Evolutionary conservation across 2,797 vertebrate species (phyloP).

Genomic region (Chaenodraco wilsoni): DNA sequence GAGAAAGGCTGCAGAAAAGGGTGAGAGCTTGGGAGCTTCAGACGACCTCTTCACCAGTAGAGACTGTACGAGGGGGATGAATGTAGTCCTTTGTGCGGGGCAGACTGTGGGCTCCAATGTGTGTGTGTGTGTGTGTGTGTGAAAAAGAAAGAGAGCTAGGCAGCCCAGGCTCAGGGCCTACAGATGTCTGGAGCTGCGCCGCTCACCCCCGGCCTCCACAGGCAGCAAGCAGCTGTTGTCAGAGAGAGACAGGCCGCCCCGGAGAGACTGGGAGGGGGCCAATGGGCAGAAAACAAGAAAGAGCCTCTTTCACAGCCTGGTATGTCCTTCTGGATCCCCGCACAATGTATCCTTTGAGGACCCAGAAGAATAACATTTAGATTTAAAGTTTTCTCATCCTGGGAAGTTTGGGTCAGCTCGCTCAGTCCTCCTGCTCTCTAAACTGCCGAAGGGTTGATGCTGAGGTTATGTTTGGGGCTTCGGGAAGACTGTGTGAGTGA

Average conservation of each 20-base stretch:
- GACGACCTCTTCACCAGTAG: conserved; percentile 79
- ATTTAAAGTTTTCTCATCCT: conserved; percentile 87
- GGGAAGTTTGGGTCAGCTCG: conserved; percentile 79
- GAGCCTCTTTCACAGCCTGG: conserved; percentile 86
- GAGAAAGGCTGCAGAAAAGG: conserved; percentile 54
- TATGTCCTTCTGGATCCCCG: conserved; percentile 86
- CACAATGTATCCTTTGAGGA: conserved; percentile 89
- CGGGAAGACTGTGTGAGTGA: conserved; percentile 7
- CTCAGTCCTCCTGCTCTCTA: conserved; percentile 64
- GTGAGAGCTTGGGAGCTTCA: conserved; percentile 73
- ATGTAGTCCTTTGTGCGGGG: conserved; percentile 83
- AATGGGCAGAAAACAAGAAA: conserved; percentile 85
- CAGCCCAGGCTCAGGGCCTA: conserved; percentile 78
- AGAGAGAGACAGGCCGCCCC: conserved; percentile 81
- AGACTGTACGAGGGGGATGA: conserved; percentile 80
- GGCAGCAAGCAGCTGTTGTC: conserved; percentile 84
- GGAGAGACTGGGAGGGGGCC: conserved; percentile 83
- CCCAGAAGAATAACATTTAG: conserved; percentile 88
- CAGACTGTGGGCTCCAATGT: conserved; percentile 76
- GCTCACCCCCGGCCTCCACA: conserved; percentile 77
- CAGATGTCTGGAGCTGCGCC: conserved; percentile 83
- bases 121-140: conserved; percentile 54
- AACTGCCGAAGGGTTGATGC: conserved; percentile 59
- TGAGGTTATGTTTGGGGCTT: conserved; percentile 51
- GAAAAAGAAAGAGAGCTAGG: conserved; percentile 69